Conservation (phyloP, 2,797 vertebrate species). For the Brotula barbata region DNA sequence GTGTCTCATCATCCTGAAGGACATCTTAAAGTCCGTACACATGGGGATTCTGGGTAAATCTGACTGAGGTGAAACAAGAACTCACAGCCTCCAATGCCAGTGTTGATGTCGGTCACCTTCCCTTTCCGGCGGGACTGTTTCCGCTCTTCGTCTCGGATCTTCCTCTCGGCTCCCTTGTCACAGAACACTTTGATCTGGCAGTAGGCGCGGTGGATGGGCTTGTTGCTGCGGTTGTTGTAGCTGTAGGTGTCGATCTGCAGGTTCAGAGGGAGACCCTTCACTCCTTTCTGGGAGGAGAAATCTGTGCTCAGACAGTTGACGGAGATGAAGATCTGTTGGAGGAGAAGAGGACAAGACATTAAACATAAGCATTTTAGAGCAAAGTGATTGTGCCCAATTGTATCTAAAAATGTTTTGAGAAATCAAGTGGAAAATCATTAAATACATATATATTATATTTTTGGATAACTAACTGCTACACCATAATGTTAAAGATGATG, state of each 20-base stretch:
- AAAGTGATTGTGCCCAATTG: neutral
- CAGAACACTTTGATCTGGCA: constrained; percentile 99
- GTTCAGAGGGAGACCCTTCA: constrained; percentile 95
- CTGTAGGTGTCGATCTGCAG: constrained; percentile 98
- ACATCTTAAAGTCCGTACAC: no score
- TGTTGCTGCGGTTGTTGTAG: constrained; percentile 99
- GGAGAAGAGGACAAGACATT: no score
- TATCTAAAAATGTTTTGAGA: neutral
- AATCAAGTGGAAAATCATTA: neutral
- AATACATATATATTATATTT: no score
- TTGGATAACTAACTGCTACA: neutral
- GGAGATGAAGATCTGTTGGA: constrained; percentile 92
- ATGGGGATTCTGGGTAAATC: no score
- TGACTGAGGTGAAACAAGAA: constrained; percentile 15
- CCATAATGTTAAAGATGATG: neutral
- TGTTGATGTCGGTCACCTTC: constrained; percentile 85
- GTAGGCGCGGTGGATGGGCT: constrained; percentile 94
- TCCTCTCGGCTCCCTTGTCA: constrained; percentile 97
- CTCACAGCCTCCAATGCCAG: constrained; percentile 78
- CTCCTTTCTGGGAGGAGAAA: constrained; percentile 98
- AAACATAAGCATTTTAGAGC: no score
- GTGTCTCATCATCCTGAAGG: neutral
- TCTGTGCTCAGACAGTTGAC: constrained; percentile 99
- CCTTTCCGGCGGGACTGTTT: constrained; percentile 99
- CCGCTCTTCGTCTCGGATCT: constrained; percentile 97